Evolutionary conservation across 2,888 invertebrate species (phyloP), one percentile per base, ranked within the genome.

Genomic region (Aethes cnicana): DNA sequence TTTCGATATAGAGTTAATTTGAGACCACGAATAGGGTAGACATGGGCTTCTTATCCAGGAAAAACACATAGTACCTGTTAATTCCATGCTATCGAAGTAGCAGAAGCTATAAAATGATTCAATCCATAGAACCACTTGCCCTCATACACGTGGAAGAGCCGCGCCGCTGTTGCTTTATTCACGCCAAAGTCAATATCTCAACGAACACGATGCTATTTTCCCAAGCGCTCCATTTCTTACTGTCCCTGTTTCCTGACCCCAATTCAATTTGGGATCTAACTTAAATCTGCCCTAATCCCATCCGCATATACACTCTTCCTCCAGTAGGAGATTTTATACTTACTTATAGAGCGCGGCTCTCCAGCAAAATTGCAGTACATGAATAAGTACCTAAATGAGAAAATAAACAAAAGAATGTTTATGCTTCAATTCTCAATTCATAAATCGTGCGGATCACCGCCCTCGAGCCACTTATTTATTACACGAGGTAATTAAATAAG

Each of bases 401-500:
- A 8, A 17, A 32, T 41, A 36, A 43, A 49, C 35, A 43, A 43
- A 36, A 43, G 37, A 28, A 9, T 32, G 9, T 28, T 43, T 44
- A 25, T 50, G 32, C 11, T 30, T 28, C n/a, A 36, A 37, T 43
- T 28, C 25, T 36, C 32, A 32, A 30, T n/a, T 36, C 42, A 43
- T 43, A 37, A 44, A 50, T 44, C 30, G 44, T 14, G 16, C 18
- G 14, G 20, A 37, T 7, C 35, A 30, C 37, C 37, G 37, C 44
- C 50, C 44, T 39, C 20, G 11, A 33, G 46, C 25, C 37, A 46
- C 25, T 46, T 52, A 33, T 46, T 52, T 52, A 52, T 44, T 39
- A 25, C 18, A 44, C 20, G 44, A 20, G 37, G 50, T 52, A 50
- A 39, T 39, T 9, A 52, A 52, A 39, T 39, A 52, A 52, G 44